Evolutionary conservation across 1,140 invertebrate species (phyloP).

Genomic region (Rhizoglyphus robini): DNA sequence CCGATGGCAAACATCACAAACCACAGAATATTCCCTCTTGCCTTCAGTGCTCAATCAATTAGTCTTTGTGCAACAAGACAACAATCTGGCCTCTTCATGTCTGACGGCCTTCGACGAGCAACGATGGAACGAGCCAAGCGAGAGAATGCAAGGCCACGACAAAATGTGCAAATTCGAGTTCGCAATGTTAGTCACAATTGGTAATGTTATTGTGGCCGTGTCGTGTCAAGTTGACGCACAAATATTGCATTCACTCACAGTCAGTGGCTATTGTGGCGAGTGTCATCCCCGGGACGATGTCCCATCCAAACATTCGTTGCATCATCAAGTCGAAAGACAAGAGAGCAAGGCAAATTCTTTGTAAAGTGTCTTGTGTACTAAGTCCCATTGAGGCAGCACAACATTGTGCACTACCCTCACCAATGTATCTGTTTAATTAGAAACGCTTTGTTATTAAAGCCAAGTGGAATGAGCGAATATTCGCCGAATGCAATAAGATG

Average conservation of each 20-base stretch:
- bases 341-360: not conserved
- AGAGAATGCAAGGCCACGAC: not conserved
- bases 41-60: not conserved
- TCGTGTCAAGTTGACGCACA: no score
- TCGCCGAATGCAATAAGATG: no score
- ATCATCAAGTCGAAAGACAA: no score
- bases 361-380: not conserved
- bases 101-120: not conserved
- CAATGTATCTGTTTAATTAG: not conserved
- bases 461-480: no score
- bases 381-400: not conserved
- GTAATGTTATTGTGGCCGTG: no score
- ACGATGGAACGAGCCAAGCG: not conserved
- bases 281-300: no score
- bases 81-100: not conserved
- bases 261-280: not conserved
- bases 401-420: not conserved
- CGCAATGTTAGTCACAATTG: no score
- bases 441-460: conserved; percentile 1
- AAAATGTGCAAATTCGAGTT: no score
- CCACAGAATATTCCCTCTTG: not conserved
- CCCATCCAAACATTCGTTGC: no score
- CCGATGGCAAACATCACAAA: not conserved
- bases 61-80: not conserved
- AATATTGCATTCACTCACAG: not conserved